Evolutionary conservation across 1,140 invertebrate genomes (phyloP), one percentile per base, ranked within the genome.

Genomic region (Panulirus ornatus): DNA sequence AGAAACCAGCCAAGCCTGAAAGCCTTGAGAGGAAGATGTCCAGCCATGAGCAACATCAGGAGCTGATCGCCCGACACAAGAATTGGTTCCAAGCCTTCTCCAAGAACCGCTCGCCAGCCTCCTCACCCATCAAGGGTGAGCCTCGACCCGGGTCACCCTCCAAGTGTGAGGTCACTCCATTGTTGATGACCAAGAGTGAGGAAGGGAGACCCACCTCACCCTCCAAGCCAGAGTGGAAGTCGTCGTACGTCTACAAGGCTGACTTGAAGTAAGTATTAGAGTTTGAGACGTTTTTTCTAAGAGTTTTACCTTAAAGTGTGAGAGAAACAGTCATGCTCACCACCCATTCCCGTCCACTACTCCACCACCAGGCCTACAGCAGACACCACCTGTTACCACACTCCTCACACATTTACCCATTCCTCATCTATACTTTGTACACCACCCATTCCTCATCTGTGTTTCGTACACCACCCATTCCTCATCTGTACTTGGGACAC

Each of bases 61-160:
- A 91, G 83, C 58, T 91, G 30, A 81, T 92, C n/a, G 78, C 79
- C 22, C 34, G 91, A 30, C 91, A 91, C 79, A 92, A 91, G 87
- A 92, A 92, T 44, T 91, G 88, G 88, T 91, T 92, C 66, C 91
- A 92, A 81, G 54, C 81, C 36, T 92, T 87, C 81, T 91, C 89
- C 42, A 92, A 91, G 79, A 91, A 76, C 79, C 79, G 85, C 34
- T 70, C 91, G 2, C 38, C 79, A 40, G 44, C 91, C 36, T 40
- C 81, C n/a, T 88, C 86, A 1, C 84, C 91, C 19, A 47, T 22
- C 87, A 89, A 84, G 78, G 73, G 38, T 11, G 87, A 86, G 22
- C 78, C 63, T 2, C 51, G 66, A 8, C 84, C 84, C 22, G 36
- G 51, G 75, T 79, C 85, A 5, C 75, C 85, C 38, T 44, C 51